Conservation (phyloP, 2,888 invertebrate genomes). For the Yponomeuta plumbellus region DNA sequence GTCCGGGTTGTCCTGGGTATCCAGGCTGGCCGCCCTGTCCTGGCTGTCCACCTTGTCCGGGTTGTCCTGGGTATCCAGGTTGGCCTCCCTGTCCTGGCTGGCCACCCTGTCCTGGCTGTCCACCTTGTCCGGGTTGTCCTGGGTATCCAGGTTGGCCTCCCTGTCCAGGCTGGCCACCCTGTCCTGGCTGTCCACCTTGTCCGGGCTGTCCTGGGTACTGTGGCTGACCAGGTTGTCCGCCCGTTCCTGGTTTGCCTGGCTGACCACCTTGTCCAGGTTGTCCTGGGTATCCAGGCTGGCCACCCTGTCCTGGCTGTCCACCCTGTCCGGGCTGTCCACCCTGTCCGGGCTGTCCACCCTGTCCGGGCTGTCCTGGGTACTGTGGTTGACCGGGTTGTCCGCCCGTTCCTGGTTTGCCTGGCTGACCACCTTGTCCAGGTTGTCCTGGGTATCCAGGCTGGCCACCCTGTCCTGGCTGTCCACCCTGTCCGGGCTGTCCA, state of each 20-base stretch:
- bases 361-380: conserved; percentile 12
- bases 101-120: conserved; percentile 15
- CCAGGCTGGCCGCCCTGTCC: conserved; percentile 38
- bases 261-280: conserved; percentile 16
- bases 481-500: conserved; percentile 24
- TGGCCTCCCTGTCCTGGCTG: conserved; percentile 19
- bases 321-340: conserved; percentile 27
- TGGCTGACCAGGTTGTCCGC: conserved; percentile 17
- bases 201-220: conserved; percentile 18
- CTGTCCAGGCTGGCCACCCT: conserved; percentile 25
- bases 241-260: conserved; percentile 18
- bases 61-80: conserved; percentile 22
- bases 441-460: conserved; percentile 26
- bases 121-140: conserved; percentile 29
- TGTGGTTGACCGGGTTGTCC: conserved; percentile 15
- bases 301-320: conserved; percentile 23
- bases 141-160: conserved; percentile 28
- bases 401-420: conserved; percentile 55
- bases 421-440: conserved; percentile 60
- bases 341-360: conserved; percentile 22
- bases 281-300: conserved; percentile 20
- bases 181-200: conserved; percentile 14
- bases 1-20: conserved; percentile 31
- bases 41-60: conserved; percentile 38
- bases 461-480: conserved; percentile 31